Base-by-base conservation (phyloP, 2,797 vertebrate genomes). In the Steatocranus sp. region DNA sequence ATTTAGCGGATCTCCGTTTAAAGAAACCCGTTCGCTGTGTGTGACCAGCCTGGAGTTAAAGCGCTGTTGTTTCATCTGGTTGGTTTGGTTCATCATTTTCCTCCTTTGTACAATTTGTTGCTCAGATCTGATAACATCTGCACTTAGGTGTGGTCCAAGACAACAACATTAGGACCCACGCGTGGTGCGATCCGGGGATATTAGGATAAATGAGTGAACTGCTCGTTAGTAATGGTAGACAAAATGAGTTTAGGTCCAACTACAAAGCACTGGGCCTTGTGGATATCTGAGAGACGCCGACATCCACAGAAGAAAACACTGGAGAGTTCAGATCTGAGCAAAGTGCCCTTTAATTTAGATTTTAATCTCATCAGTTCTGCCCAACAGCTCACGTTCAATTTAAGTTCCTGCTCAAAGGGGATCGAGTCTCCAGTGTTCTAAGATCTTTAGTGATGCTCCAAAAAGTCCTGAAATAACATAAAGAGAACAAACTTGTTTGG, bases 111-210 rank as follows among this genome's bases (percentile, higher is more conserved):
- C 11, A 17, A 15, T 23, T 15, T 27, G 66, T 46, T 15, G 8
- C 23, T 15, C 20, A 25, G 36, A 41, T 56, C 34, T 43, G 75
- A 43, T 41, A 0, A 11, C 32, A 27, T 18, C 1, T 56, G 6
- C 15, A 30, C 34, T 54, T 1, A 27, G 23, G 5, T 54, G 51
- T 0, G 75, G 50, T 11, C 50, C 23, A 14, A 76, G 34, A 41
- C 34, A 41, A 53, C 49, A 75, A 76, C 74, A 41, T 36, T 18
- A 25, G 0, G 6, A 27, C 0, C 49, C 74, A 27, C 0, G 0
- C 7, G 23, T 18, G 23, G 15, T 0, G 1, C 2, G 8, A 38
- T 0, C 75, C 5, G 6, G 17, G 11, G 6, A 54, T 0, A 76
- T 25, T 43, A n/a, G 75, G 32, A 38, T 43, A 56, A 12, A 43